phyloP scores from a whole-genome alignment of 2,113 vertebrate species.

The Pseudorectes ferrugineus region DNA sequence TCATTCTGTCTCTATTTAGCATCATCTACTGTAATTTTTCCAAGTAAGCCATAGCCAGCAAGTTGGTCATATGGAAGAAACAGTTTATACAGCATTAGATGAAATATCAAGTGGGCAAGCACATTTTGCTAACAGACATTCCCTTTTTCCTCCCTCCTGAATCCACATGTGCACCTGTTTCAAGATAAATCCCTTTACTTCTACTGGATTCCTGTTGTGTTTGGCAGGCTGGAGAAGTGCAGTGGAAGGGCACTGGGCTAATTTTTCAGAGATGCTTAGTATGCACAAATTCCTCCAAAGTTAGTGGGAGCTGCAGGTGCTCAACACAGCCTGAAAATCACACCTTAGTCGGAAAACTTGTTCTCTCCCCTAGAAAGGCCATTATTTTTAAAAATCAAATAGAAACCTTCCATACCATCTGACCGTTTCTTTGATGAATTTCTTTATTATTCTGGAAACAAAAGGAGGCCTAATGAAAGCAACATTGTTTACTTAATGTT shows the following conservation, averaged over 20 bases:
- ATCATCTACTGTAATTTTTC: neutral
- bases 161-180: neutral
- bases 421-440: neutral
- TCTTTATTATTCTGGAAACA: neutral
- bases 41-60: neutral
- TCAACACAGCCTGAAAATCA: neutral
- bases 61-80: neutral
- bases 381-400: neutral
- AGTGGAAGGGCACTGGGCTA: neutral
- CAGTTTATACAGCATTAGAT: neutral
- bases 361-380: neutral
- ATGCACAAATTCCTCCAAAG: neutral
- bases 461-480: neutral
- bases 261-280: neutral
- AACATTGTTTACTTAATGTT: neutral
- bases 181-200: neutral
- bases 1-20: neutral
- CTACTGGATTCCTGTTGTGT: neutral
- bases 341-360: neutral
- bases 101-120: neutral
- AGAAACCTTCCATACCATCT: neutral
- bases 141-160: neutral
- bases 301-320: neutral
- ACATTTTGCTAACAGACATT: neutral
- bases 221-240: neutral